Percentiles rank a stretch among this genome's conserved stretches.
phyloP scores from a whole-genome alignment of 2,113 vertebrate genomes.

The Mustela nigripes region DNA sequence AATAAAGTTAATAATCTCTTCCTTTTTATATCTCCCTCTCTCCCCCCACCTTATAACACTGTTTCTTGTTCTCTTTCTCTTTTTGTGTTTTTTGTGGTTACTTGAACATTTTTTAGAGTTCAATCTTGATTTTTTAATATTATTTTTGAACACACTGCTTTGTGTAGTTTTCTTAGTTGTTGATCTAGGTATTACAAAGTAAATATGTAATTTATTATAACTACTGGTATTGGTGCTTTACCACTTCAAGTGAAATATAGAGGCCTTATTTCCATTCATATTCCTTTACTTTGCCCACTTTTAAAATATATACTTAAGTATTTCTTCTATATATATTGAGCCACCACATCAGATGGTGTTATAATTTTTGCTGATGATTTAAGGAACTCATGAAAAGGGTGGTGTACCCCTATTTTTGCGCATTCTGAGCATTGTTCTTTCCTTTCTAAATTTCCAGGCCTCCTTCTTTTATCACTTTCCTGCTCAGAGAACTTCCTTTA shows the following conservation, averaged over 20 bases:
- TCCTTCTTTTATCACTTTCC: slow-evolving; percentile 25
- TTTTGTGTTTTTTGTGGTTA: background rate
- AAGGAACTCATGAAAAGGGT: background rate
- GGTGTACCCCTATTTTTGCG: background rate
- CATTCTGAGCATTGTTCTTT: background rate
- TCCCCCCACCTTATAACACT: background rate
- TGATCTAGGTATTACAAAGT: background rate
- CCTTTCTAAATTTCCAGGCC: background rate
- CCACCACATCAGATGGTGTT: background rate
- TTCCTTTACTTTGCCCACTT: background rate
- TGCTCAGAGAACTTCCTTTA: background rate
- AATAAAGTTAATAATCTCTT: background rate
- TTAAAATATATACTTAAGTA: slow-evolving; percentile 23
- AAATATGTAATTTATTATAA: background rate
- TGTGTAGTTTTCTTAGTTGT: slow-evolving; percentile 5
- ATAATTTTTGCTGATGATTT: slow-evolving; percentile 19
- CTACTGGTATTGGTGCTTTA: background rate
- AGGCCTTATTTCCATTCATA: background rate
- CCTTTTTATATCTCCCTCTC: background rate
- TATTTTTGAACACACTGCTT: background rate
- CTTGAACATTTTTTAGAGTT: background rate
- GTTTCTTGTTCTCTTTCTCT: background rate
- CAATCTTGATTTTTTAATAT: background rate
- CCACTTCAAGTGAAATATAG: background rate
- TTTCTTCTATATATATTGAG: background rate